These are phyloP conservation scores for Bucco capensis DNA, from an alignment of 2,113 vertebrate species.

Conservation along the genomic window DNA sequence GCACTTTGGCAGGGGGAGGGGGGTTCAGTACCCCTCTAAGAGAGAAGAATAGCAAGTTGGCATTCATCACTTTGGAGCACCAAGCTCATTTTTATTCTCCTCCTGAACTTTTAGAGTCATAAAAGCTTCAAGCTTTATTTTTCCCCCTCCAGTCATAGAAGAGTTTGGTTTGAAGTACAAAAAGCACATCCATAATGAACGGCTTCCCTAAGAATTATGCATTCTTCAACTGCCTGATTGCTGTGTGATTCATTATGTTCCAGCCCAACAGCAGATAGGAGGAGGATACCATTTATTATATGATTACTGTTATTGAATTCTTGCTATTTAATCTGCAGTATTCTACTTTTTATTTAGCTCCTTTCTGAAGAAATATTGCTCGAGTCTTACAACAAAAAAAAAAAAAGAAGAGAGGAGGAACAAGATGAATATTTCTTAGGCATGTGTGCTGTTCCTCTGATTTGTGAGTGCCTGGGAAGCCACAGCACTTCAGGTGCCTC, in stretches of 20 bases:
- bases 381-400: neutral
- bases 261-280: slow-evolving; percentile 31
- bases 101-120: neutral
- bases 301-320: slow-evolving; percentile 13
- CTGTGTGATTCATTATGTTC: slow-evolving; percentile 43
- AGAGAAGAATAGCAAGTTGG: neutral
- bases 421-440: neutral
- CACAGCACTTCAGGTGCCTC: neutral
- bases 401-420: neutral
- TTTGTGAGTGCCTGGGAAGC: neutral
- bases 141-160: slow-evolving; percentile 14
- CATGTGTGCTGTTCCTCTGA: neutral
- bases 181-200: slow-evolving; percentile 37
- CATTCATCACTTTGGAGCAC: neutral
- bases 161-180: neutral
- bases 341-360: slow-evolving; percentile 1
- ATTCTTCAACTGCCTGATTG: neutral
- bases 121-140: slow-evolving; percentile 28
- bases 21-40: neutral
- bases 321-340: neutral
- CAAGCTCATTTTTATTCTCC: neutral
- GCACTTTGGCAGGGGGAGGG: neutral
- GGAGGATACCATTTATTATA: neutral
- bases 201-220: neutral
- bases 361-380: slow-evolving; percentile 13